These are phyloP conservation scores for Plemyria rubiginata DNA, from an alignment of 2,888 invertebrate species.

Conservation along the genomic window DNA sequence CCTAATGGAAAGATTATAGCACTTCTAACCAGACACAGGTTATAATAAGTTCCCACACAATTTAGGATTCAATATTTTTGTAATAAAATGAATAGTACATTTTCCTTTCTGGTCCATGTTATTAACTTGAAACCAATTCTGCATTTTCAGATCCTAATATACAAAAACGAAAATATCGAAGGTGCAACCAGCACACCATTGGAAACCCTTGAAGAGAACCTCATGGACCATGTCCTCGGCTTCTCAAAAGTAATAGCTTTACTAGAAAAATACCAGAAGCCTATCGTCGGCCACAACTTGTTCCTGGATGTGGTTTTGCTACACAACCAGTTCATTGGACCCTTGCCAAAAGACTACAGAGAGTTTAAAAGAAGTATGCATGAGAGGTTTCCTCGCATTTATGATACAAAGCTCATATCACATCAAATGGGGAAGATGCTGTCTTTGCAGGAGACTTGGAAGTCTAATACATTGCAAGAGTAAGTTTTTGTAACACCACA, in stretches of 20 bases:
- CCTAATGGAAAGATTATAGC: too few relatives aligned
- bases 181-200: slow-evolving; percentile 66
- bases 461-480: slow-evolving; percentile 79
- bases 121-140: background rate
- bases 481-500: slow-evolving; percentile 53
- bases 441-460: slow-evolving; percentile 77
- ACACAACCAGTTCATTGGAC: slow-evolving; percentile 89
- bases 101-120: background rate
- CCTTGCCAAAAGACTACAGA: slow-evolving; percentile 87
- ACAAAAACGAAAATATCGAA: slow-evolving; percentile 70
- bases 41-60: too few relatives aligned
- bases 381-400: slow-evolving; percentile 87
- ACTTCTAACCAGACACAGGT: too few relatives aligned
- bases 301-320: slow-evolving; percentile 88
- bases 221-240: slow-evolving; percentile 84
- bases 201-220: slow-evolving; percentile 74
- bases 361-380: slow-evolving; percentile 87
- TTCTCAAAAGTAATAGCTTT: slow-evolving; percentile 88
- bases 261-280: slow-evolving; percentile 86
- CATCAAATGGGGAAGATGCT: slow-evolving; percentile 79
- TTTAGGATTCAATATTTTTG: too few relatives aligned
- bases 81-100: background rate
- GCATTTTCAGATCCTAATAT: slow-evolving; percentile 70
- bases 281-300: slow-evolving; percentile 91
- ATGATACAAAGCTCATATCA: slow-evolving; percentile 90